Percentiles rank a stretch among this genome's conserved stretches.
phyloP scores from a whole-genome alignment of 2,888 invertebrate species.

The Nephrotoma flavescens region DNA sequence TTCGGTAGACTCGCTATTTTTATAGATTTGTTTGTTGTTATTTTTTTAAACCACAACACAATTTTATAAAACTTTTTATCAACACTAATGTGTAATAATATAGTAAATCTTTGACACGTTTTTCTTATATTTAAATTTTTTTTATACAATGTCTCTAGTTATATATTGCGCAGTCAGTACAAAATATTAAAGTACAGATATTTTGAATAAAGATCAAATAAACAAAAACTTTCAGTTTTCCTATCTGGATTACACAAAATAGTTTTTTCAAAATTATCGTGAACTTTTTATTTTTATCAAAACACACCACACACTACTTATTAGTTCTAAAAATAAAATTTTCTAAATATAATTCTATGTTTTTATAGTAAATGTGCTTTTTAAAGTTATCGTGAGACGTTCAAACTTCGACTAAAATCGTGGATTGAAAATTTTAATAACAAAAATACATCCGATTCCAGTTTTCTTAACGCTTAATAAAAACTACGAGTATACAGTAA shows the following conservation, averaged over 20 bases:
- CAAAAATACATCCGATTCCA: neutral
- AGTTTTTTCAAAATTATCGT: neutral
- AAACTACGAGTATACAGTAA: neutral
- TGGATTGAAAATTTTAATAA: neutral
- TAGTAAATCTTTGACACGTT: neutral
- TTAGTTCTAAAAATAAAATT: neutral
- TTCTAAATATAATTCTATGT: neutral
- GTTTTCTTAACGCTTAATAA: neutral
- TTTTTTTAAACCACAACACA: neutral
- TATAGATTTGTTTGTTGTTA: neutral
- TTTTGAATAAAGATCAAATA: neutral
- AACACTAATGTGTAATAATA: neutral
- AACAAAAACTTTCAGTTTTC: neutral
- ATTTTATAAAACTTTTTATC: neutral
- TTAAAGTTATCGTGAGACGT: neutral
- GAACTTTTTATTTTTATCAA: neutral
- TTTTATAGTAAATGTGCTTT: neutral
- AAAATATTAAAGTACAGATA: neutral
- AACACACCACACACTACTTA: neutral
- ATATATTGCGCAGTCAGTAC: neutral
- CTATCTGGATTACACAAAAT: neutral
- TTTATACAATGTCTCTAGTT: neutral
- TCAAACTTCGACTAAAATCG: neutral
- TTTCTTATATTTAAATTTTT: neutral
- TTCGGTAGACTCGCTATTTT: neutral